These are phyloP conservation scores for Oreohelix idahoensis DNA, from an alignment of 1,140 invertebrate species.

Conservation along the genomic window DNA sequence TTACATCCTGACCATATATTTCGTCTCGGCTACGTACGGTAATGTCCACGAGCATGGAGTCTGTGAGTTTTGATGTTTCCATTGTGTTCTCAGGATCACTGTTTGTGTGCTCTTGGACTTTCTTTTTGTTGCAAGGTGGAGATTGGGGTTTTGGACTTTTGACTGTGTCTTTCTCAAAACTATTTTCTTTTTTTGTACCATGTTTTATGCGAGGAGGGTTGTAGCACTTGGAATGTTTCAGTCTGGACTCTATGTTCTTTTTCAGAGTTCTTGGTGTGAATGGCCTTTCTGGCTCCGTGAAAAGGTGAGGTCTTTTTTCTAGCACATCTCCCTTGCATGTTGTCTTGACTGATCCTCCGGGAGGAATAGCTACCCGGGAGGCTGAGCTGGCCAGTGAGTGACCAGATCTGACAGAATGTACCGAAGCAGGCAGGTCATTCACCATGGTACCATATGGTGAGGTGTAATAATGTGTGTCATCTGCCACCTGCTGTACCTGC, in stretches of 20 bases:
- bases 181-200: neutral
- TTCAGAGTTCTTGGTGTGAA: slow-evolving; percentile 70
- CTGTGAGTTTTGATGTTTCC: slow-evolving; percentile 45
- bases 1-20: slow-evolving; percentile 39
- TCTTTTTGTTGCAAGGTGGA: neutral
- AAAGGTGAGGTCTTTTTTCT: slow-evolving; percentile 63
- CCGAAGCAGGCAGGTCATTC: slow-evolving; percentile 36
- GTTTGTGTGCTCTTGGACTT: neutral
- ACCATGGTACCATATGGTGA: slow-evolving; percentile 32
- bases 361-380: neutral
- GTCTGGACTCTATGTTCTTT: slow-evolving; percentile 60
- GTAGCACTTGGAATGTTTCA: slow-evolving; percentile 69
- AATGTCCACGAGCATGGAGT: slow-evolving; percentile 66
- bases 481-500: slow-evolving; percentile 17
- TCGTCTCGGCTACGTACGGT: slow-evolving; percentile 68
- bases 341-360: slow-evolving; percentile 34
- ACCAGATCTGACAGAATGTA: slow-evolving; percentile 30
- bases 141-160: neutral
- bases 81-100: slow-evolving; percentile 9
- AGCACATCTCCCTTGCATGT: slow-evolving; percentile 67
- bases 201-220: slow-evolving; percentile 55
- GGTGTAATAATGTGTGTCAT: neutral
- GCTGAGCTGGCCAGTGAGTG: slow-evolving; percentile 1
- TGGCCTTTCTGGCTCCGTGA: slow-evolving; percentile 67
- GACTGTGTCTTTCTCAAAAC: too few relatives aligned